Percentiles rank a stretch among this genome's conserved stretches.
Conservation (phyloP, 2,113 vertebrate genomes). For the Pteropus alecto region DNA sequence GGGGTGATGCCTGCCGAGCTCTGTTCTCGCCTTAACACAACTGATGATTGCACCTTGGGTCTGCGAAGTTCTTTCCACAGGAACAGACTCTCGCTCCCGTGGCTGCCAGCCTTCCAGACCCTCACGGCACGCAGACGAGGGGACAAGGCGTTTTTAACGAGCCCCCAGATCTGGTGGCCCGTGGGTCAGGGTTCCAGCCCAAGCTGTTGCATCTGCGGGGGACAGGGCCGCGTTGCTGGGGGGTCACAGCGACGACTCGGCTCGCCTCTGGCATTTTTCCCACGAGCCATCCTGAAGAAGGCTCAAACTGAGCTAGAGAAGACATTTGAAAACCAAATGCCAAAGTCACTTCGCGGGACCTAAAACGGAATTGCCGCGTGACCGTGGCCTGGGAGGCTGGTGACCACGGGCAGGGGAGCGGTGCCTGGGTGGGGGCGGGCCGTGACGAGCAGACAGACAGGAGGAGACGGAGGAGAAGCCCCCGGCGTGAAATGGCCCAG, state of each 20-base stretch:
- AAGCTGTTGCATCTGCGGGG: neutral
- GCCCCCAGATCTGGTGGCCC: neutral
- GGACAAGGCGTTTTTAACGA: neutral
- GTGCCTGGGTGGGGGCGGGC: neutral
- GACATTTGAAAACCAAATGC: slow-evolving; percentile 56
- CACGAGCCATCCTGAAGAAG: neutral
- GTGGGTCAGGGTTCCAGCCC: rapidly evolving
- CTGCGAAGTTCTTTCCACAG: neutral
- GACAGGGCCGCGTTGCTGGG: no score
- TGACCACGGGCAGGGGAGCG: rapidly evolving
- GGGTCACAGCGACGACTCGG: neutral
- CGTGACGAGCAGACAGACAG: slow-evolving; percentile 28
- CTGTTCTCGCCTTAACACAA: neutral
- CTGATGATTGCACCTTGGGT: rapidly evolving
- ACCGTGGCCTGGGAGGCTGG: neutral
- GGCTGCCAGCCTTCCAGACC: neutral
- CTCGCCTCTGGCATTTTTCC: neutral
- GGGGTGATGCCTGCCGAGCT: rapidly evolving
- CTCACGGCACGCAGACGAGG: neutral
- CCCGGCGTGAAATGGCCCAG: neutral
- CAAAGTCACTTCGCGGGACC: slow-evolving; percentile 73
- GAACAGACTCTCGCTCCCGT: rapidly evolving
- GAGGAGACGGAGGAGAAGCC: slow-evolving; percentile 28
- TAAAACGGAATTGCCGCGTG: slow-evolving; percentile 65
- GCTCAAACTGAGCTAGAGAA: slow-evolving; percentile 56